Conservation (phyloP, 2,113 vertebrate genomes). For the Clupea harengus region DNA sequence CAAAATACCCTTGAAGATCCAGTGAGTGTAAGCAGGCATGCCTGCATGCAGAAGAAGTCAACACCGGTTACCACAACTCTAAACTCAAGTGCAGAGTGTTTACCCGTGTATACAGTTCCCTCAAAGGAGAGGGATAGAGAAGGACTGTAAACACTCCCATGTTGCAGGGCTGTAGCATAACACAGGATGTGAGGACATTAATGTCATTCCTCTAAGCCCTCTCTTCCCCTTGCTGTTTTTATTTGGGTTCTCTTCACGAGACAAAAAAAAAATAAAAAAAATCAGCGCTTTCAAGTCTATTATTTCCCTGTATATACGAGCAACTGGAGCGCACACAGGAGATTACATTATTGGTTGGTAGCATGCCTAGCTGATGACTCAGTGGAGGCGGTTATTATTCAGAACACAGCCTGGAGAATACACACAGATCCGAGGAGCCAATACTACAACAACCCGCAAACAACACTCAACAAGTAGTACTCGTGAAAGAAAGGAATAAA, state of each 20-base stretch:
- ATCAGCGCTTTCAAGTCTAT: slow-evolving; percentile 16
- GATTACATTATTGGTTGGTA: slow-evolving; percentile 27
- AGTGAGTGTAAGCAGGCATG: not conserved
- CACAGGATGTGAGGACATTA: slow-evolving; percentile 19
- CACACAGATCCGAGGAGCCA: slow-evolving; percentile 26
- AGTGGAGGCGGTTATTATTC: slow-evolving; percentile 42
- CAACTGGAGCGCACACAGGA: not conserved
- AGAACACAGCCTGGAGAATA: slow-evolving; percentile 43
- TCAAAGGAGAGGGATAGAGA: slow-evolving; percentile 37
- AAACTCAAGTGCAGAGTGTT: slow-evolving; percentile 53
- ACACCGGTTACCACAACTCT: slow-evolving; percentile 52
- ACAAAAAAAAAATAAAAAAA: not conserved
- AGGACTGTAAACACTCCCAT: slow-evolving; percentile 43
- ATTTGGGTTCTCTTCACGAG: slow-evolving; percentile 18
- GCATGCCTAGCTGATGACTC: slow-evolving; percentile 21
- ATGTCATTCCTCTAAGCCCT: slow-evolving; percentile 8
- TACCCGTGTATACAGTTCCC: slow-evolving; percentile 54
- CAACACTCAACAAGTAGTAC: not conserved
- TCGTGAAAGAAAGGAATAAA: not conserved
- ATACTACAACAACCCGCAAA: slow-evolving; percentile 5
- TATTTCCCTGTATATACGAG: slow-evolving; percentile 18
- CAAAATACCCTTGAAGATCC: slow-evolving; percentile 20
- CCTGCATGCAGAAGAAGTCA: slow-evolving; percentile 55
- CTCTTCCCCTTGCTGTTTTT: slow-evolving; percentile 3
- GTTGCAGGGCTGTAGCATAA: slow-evolving; percentile 43